A percentile compares a stretch with the other conserved stretches of the same genome.
These are phyloP conservation scores for Achroia grisella DNA, from an alignment of 1,140 invertebrate species.

Conservation along the genomic window DNA sequence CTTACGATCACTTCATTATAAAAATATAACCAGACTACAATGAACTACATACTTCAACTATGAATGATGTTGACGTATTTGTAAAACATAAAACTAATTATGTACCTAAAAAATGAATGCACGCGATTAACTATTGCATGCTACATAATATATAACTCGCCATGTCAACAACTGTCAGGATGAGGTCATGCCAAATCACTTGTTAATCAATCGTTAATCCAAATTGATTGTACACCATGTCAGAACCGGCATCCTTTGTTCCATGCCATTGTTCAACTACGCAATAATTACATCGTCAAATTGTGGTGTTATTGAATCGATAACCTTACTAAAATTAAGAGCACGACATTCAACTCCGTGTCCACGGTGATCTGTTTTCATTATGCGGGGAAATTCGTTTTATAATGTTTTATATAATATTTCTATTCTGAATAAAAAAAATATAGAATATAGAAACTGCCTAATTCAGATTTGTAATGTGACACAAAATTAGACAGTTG, in stretches of 20 bases:
- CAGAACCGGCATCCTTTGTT: slow-evolving; percentile 4
- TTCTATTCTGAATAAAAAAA: no score
- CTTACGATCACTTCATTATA: neutral
- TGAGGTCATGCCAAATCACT: slow-evolving; percentile 20
- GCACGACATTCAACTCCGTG: slow-evolving; percentile 36
- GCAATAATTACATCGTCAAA: slow-evolving; percentile 13
- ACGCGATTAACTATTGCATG: neutral
- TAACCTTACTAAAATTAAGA: slow-evolving; percentile 52
- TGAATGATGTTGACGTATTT: no score
- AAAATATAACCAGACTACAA: no score
- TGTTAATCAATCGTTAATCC: slow-evolving; percentile 20
- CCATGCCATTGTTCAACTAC: slow-evolving; percentile 13
- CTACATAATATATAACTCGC: no score
- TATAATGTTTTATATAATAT: neutral
- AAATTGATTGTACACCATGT: slow-evolving; percentile 8
- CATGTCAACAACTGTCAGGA: neutral
- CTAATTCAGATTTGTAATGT: no score
- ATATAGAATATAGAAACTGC: no score
- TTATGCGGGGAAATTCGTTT: slow-evolving; percentile 9
- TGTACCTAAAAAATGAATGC: neutral
- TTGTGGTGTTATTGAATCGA: slow-evolving; percentile 19
- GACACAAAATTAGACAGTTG: no score
- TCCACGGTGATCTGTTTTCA: slow-evolving; percentile 20
- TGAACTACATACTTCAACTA: no score
- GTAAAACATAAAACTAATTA: no score